Evolutionary conservation across 2,888 invertebrate species (phyloP).

Genomic region (Chesias legatella): DNA sequence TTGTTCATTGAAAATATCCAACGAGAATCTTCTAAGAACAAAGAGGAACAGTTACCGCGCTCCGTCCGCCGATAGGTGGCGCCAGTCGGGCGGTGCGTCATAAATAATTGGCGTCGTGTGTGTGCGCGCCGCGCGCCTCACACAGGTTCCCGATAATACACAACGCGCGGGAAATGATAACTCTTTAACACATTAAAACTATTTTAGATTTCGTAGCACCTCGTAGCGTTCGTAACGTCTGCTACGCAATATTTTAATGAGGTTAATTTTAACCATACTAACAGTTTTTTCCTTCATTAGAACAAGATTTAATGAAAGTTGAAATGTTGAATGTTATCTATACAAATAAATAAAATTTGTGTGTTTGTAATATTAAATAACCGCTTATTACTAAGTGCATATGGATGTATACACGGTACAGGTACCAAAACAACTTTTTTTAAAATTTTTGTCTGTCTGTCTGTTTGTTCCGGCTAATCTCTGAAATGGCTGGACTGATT

Average conservation of each 20-base stretch:
- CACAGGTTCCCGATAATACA: conserved; percentile 44
- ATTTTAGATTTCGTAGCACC: conserved; percentile 26
- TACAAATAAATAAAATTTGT: too few relatives aligned
- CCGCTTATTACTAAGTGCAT: too few relatives aligned
- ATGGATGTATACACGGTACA: too few relatives aligned
- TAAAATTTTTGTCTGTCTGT: too few relatives aligned
- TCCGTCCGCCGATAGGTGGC: conserved; percentile 38
- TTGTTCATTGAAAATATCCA: not conserved
- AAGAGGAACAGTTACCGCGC: conserved; percentile 36
- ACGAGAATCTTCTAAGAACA: conserved; percentile 27
- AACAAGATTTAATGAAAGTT: conserved; percentile 24
- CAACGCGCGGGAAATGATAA: conserved; percentile 44
- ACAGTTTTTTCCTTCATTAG: too few relatives aligned
- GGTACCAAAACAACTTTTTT: too few relatives aligned
- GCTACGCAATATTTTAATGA: conserved; percentile 14
- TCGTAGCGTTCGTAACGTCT: conserved; percentile 23
- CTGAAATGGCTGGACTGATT: too few relatives aligned
- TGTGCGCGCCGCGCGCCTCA: conserved; percentile 35
- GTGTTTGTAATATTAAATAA: too few relatives aligned
- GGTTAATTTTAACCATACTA: not conserved
- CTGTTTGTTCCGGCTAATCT: too few relatives aligned
- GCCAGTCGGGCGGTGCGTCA: conserved; percentile 43
- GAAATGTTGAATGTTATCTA: too few relatives aligned
- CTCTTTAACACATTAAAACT: conserved; percentile 39
- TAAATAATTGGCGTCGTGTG: conserved; percentile 27